Conservation (phyloP, 1,140 invertebrate genomes). For the Brachionus angularis region DNA sequence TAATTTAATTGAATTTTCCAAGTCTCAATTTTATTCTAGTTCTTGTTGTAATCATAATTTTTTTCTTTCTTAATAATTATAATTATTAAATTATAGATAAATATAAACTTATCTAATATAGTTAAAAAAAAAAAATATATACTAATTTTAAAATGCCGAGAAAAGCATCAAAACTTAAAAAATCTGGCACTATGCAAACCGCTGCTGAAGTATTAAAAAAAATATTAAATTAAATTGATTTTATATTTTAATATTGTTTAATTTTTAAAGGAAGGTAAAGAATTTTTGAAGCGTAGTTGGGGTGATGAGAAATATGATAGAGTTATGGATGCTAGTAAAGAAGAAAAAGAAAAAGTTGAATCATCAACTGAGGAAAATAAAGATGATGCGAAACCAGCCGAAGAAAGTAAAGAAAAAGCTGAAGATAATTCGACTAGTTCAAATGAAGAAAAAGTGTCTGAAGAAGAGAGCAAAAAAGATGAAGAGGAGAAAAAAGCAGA, state of each 20-base stretch:
- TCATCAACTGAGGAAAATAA: background rate
- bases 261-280: conserved; percentile 10
- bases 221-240: background rate
- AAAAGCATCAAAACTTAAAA: conserved; percentile 1
- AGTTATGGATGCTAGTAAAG: background rate
- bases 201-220: conserved; percentile 12
- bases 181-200: conserved; percentile 3
- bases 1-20: too few species aligned
- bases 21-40: too few species aligned
- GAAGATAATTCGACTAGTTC: background rate
- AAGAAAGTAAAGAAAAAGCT: background rate
- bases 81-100: too few species aligned
- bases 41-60: too few species aligned
- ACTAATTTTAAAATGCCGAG: conserved; percentile 21
- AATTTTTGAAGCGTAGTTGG: conserved; percentile 21
- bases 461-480: background rate
- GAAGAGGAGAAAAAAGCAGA: background rate
- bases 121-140: too few species aligned
- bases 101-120: too few species aligned
- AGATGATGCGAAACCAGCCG: background rate
- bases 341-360: background rate
- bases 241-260: background rate
- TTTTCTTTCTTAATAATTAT: too few species aligned
- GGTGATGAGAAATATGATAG: conserved; percentile 24
- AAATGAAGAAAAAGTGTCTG: background rate